Base-by-base conservation (phyloP, 2,113 vertebrate genomes). In the Irena cyanogastra region DNA sequence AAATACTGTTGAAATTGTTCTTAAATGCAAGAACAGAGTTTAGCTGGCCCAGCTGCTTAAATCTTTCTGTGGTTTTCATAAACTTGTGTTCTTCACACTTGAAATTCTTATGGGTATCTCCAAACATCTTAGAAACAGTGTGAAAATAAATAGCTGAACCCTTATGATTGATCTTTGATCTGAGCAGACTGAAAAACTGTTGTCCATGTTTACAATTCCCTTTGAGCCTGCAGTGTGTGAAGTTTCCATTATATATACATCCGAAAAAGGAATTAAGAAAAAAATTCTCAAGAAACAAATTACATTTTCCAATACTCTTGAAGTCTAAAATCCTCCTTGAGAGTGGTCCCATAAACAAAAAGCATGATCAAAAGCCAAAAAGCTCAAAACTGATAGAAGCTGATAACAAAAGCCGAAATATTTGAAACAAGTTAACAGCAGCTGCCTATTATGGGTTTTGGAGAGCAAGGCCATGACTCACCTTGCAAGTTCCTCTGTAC, bases 401-500 rank as follows among this genome's bases (percentile, higher is more conserved):
- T 22, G 26, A 65, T 53, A 69, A 52, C 13, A 72, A 64, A 89
- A 93, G n/a, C 9, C 0, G 0, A 66, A 78, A 63, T 47, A 42
- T 1, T 18, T 44, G 45, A 26, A 83, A 70, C 7, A 10, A 70
- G 18, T 4, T 8, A 33, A 78, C 50, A 12, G 31, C 27, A 69
- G 53, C 49, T 76, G 50, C 39, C 18, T 5, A 1, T 9, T 1
- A 7, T 0, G 2, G 45, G 49, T 30, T 82, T 35, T 89, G 37
- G 24, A 87, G n/a, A 71, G 30, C 64, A 56, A 91, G 39, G 44
- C 57, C 31, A 3, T 8, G 31, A 10, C 33, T 94, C 95, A 99
- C 99, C 99, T 99, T 83, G 98, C 96, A 3, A 99, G 97, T 19
- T 99, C 98, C 31, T 99, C 98, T 2, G 99, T 98, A 63, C 98